Base-by-base conservation (phyloP, 2,113 vertebrate species). In the Taurulus bubalis region DNA sequence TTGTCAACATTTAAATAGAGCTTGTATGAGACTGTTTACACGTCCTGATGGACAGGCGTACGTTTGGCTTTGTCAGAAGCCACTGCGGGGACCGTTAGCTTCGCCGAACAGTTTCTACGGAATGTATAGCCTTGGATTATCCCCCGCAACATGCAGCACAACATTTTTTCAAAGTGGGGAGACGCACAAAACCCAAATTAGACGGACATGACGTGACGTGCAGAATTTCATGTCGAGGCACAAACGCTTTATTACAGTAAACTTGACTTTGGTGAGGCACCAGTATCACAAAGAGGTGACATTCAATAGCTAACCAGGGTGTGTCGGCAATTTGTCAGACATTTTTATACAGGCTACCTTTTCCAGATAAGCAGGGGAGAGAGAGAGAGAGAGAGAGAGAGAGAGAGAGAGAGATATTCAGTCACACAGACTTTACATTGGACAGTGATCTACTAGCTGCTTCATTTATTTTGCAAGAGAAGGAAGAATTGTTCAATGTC, bases 41-140 rank as follows among this genome's bases (percentile, higher is more conserved):
- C 36, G 32, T 32, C 26, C 55, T 64, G 78, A 82, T 28, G 55
- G 71, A 70, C 65, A 42, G 78, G 84, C 9, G 69, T 79, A 85
- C 86, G 59, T 86, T 88, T 89, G 71, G 62, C 38, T 70, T 79
- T 87, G n/a, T 66, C 60, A 76, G 55, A 56, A 77, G 79, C 56
- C 38, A 77, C 69, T 69, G 66, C 58, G n/a, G 58, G 45, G 24
- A 69, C 65, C 71, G 42, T 47, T 36, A 47, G 63, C 36, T 30
- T 69, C 11, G 58, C 30, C 14, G 34, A 40, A 75, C 71, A 66
- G 28, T 65, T 82, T 69, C 59, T 42, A 14, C 18, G 67, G 20
- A 70, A 81, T 79, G 74, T 36, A 75, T 18, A 83, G 71, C 32
- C 36, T 74, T 68, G 59, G 47, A 82, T 71, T 49, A 65, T 34